Conservation (phyloP, 2,888 invertebrate genomes). For the Scaptomyza tumidula region DNA sequence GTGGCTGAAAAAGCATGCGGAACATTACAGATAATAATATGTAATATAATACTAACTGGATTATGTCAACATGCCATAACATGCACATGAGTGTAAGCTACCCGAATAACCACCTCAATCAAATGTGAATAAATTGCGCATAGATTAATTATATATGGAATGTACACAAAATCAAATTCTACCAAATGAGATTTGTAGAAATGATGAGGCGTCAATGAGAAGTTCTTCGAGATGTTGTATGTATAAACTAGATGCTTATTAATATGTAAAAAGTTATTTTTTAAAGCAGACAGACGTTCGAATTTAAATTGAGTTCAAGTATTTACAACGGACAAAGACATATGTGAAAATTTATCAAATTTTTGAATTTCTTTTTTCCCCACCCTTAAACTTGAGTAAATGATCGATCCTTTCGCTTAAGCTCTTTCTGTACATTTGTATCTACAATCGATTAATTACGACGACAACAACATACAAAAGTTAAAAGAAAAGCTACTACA, state of each 20-base stretch:
- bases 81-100: conserved; percentile 32
- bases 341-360: neutral
- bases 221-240: no score
- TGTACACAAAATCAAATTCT: neutral
- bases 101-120: conserved; percentile 24
- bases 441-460: conserved; percentile 9
- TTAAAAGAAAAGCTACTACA: conserved; percentile 9
- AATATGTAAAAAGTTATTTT: neutral
- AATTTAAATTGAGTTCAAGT: neutral
- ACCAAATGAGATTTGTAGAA: no score
- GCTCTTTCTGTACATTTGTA: neutral
- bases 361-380: neutral
- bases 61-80: conserved; percentile 30
- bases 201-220: no score
- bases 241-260: neutral
- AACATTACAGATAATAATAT: conserved; percentile 15
- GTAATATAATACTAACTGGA: neutral
- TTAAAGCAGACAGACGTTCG: neutral
- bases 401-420: neutral
- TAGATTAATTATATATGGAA: neutral
- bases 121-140: conserved; percentile 25
- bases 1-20: conserved; percentile 53
- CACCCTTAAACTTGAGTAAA: no score
- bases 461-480: conserved; percentile 30
- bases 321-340: neutral